phyloP scores from a whole-genome alignment of 1,140 invertebrate genomes.

The Phenacoccus solenopsis region DNA sequence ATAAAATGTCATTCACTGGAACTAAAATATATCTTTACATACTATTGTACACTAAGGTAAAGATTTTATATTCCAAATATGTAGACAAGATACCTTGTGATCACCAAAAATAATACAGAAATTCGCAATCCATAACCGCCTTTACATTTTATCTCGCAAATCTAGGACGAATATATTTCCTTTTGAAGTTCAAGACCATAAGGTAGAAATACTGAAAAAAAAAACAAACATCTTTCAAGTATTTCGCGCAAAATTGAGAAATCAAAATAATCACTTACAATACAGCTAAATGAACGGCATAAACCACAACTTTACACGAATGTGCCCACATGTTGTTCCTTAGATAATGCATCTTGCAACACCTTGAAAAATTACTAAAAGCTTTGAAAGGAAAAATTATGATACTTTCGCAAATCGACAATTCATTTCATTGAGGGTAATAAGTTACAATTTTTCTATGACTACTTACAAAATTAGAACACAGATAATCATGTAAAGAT shows the following conservation, averaged over 20 bases:
- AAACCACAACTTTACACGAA: too few relatives aligned
- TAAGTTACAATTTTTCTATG: too few relatives aligned
- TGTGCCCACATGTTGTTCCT: too few relatives aligned
- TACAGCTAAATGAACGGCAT: slow-evolving; percentile 38
- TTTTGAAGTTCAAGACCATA: slow-evolving; percentile 38
- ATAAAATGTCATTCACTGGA: not conserved
- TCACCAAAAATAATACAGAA: slow-evolving; percentile 34
- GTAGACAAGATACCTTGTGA: slow-evolving; percentile 35
- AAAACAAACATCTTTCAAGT: not conserved
- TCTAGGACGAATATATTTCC: slow-evolving; percentile 38
- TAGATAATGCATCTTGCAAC: too few relatives aligned
- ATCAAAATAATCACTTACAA: slow-evolving; percentile 30
- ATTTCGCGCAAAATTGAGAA: not conserved
- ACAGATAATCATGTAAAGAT: too few relatives aligned
- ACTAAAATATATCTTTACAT: not conserved
- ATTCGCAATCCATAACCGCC: slow-evolving; percentile 44
- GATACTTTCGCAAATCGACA: too few relatives aligned
- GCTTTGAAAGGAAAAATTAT: too few relatives aligned
- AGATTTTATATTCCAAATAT: too few relatives aligned
- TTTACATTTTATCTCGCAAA: slow-evolving; percentile 37
- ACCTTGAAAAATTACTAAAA: too few relatives aligned
- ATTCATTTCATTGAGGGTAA: too few relatives aligned
- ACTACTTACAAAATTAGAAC: too few relatives aligned
- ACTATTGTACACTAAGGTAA: too few relatives aligned
- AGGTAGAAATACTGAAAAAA: slow-evolving; percentile 28